Percentiles rank a stretch among this genome's conserved stretches.
Conservation (phyloP, 1,140 invertebrate species). For the Zaprionus lachaisei region DNA sequence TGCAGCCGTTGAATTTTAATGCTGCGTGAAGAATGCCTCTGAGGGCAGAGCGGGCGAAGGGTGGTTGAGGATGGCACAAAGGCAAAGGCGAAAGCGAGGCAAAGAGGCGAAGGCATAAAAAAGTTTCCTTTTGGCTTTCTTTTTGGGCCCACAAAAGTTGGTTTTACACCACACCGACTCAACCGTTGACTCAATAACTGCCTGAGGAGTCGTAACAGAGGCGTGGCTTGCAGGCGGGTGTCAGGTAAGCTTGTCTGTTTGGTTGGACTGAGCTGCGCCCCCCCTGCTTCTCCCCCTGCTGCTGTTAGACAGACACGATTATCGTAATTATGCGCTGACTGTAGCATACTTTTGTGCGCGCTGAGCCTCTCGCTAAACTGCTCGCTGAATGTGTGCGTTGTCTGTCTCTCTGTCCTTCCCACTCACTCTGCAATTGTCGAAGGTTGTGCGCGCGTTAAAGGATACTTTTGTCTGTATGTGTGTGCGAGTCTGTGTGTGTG, state of each 20-base stretch:
- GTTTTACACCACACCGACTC: slow-evolving; percentile 70
- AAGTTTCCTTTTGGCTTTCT: slow-evolving; percentile 69
- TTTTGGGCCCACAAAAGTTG: slow-evolving; percentile 66
- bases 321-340: slow-evolving; percentile 81
- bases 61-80: not conserved
- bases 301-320: slow-evolving; percentile 75
- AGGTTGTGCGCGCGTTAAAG: slow-evolving; percentile 39
- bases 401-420: slow-evolving; percentile 9
- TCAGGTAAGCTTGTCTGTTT: slow-evolving; percentile 36
- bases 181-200: slow-evolving; percentile 77
- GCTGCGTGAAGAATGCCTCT: slow-evolving; percentile 69
- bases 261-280: slow-evolving; percentile 21
- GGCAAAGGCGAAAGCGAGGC: slow-evolving; percentile 18
- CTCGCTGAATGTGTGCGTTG: slow-evolving; percentile 26
- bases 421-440: not conserved
- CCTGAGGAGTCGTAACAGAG: slow-evolving; percentile 30
- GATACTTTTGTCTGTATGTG: slow-evolving; percentile 28
- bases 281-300: slow-evolving; percentile 9
- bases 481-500: slow-evolving; percentile 13
- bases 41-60: slow-evolving; percentile 4
- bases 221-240: slow-evolving; percentile 1
- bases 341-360: slow-evolving; percentile 78
- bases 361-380: slow-evolving; percentile 58
- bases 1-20: slow-evolving; percentile 78
- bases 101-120: slow-evolving; percentile 64